Evolutionary conservation across 2,888 invertebrate genomes (phyloP).

Genomic region (Brassicogethes aeneus): DNA sequence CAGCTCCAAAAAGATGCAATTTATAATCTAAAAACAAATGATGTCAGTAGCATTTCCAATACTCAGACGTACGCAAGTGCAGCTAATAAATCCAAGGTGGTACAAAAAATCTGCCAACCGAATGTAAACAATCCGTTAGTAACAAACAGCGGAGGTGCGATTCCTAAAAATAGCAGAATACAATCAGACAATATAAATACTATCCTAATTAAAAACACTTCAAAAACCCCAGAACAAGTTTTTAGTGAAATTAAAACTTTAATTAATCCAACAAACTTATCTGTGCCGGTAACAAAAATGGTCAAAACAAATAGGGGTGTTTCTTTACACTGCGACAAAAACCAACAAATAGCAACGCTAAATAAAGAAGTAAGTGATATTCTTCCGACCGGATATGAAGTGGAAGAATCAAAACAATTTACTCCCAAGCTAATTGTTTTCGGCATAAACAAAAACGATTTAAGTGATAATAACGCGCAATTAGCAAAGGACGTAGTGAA

Average conservation of each 20-base stretch:
- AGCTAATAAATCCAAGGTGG: background rate
- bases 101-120: background rate
- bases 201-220: background rate
- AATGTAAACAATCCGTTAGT: constrained; percentile 1
- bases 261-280: background rate
- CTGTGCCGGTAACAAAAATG: background rate
- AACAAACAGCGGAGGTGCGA: background rate
- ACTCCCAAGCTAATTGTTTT: background rate
- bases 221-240: background rate
- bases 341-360: background rate
- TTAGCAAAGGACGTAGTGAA: background rate
- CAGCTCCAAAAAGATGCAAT: background rate
- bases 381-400: background rate
- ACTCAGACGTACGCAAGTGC: background rate
- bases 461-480: constrained; percentile 1
- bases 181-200: background rate
- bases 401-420: background rate
- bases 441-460: background rate
- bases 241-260: constrained; percentile 1
- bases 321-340: background rate
- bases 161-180: background rate
- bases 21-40: background rate
- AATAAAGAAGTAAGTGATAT: background rate
- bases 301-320: background rate
- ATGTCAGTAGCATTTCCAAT: background rate